phyloP scores from a whole-genome alignment of 2,888 invertebrate genomes.

The Nezara viridula region DNA sequence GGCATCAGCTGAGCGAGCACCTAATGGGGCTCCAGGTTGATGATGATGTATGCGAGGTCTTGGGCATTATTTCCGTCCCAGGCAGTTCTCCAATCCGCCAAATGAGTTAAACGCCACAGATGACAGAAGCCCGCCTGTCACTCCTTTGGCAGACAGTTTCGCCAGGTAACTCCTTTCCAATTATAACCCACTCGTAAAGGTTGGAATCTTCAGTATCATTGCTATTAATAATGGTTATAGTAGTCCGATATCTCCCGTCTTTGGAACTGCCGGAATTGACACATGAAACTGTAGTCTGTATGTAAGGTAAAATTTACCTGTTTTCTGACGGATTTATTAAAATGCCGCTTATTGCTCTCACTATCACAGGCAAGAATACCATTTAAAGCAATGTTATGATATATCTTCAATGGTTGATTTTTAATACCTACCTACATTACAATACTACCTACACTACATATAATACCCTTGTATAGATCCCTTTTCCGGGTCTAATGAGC shows the following conservation, averaged over 20 bases:
- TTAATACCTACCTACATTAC: too few relatives aligned
- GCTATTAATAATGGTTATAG: not conserved
- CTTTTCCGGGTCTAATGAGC: too few relatives aligned
- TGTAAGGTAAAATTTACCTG: too few relatives aligned
- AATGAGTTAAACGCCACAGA: slow-evolving; percentile 53
- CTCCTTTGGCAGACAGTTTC: not conserved
- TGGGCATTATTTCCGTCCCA: slow-evolving; percentile 47
- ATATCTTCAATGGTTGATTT: too few relatives aligned
- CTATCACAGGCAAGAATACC: too few relatives aligned
- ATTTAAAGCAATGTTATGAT: too few relatives aligned
- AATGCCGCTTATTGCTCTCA: too few relatives aligned
- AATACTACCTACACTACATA: too few relatives aligned
- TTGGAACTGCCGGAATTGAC: too few relatives aligned
- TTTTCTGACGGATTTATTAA: not conserved
- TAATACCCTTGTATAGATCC: too few relatives aligned
- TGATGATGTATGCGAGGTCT: slow-evolving; percentile 17
- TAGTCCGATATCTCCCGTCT: not conserved
- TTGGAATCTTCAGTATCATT: not conserved
- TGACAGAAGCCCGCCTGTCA: slow-evolving; percentile 31
- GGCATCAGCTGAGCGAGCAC: not conserved
- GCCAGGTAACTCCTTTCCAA: slow-evolving; percentile 40
- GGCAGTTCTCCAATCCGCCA: slow-evolving; percentile 46
- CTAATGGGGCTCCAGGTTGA: not conserved
- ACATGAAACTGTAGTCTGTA: too few relatives aligned
- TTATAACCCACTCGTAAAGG: not conserved